phyloP scores from a whole-genome alignment of 2,113 vertebrate species.

The Eira barbara region DNA sequence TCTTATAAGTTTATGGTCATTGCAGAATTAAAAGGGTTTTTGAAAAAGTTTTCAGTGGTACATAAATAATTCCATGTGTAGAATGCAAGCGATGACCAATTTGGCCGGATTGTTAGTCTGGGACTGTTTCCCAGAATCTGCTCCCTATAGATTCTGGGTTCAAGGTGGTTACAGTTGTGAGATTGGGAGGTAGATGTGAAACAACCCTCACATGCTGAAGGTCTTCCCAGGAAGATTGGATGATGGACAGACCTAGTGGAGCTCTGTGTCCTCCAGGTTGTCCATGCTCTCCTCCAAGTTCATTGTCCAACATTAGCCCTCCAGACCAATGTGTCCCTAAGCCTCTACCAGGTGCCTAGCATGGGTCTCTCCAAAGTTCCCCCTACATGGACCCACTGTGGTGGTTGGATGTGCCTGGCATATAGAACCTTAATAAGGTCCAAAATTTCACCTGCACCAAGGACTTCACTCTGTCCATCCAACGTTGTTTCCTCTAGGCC shows the following conservation, averaged over 20 bases:
- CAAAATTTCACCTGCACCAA: neutral
- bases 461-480: neutral
- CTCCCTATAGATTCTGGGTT: neutral
- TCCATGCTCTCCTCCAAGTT: neutral
- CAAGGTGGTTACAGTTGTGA: too few species aligned
- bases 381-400: too few species aligned
- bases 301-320: neutral
- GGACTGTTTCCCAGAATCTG: neutral
- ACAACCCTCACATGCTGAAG: accelerated
- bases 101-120: neutral
- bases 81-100: too few species aligned
- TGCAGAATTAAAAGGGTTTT: neutral
- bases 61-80: too few species aligned
- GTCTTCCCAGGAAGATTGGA: neutral
- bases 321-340: neutral
- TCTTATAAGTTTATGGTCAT: neutral
- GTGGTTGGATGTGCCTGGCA: neutral
- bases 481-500: neutral
- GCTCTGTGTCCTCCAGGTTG: neutral
- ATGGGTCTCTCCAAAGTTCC: neutral
- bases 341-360: neutral
- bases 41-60: neutral
- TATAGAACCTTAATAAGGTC: too few species aligned
- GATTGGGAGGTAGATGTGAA: neutral
- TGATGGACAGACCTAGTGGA: accelerated